Evolutionary conservation across 2,888 invertebrate species (phyloP).

Genomic region (Patella caerulea): DNA sequence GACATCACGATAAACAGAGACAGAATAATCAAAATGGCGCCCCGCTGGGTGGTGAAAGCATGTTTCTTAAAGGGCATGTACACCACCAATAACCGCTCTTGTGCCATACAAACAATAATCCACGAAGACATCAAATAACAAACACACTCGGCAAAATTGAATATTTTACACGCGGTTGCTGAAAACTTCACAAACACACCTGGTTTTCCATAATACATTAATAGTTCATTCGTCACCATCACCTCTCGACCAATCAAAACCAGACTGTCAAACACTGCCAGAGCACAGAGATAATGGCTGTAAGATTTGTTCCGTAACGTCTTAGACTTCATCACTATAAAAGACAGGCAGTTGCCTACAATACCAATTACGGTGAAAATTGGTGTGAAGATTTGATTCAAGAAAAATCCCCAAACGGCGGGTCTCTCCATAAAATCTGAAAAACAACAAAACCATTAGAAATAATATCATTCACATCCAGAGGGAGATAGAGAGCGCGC

Average conservation of each 20-base stretch:
- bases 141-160: conserved; percentile 58
- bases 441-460: not conserved
- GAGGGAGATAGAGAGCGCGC: no score
- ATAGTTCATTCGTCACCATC: conserved; percentile 45
- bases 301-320: conserved; percentile 63
- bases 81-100: conserved; percentile 64
- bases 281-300: conserved; percentile 64
- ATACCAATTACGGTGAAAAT: conserved; percentile 60
- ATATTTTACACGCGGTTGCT: conserved; percentile 58
- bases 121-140: conserved; percentile 66
- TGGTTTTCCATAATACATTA: conserved; percentile 30
- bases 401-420: conserved; percentile 59
- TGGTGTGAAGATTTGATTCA: conserved; percentile 58
- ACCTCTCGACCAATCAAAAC: conserved; percentile 53
- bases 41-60: conserved; percentile 54
- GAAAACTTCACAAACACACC: conserved; percentile 47
- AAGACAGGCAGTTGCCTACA: conserved; percentile 63
- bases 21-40: conserved; percentile 57
- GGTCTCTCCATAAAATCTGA: conserved; percentile 3
- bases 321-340: conserved; percentile 64
- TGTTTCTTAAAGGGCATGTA: conserved; percentile 63
- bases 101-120: conserved; percentile 67
- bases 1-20: conserved; percentile 53
- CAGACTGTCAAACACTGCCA: conserved; percentile 64
- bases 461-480: no score